Percentiles rank a stretch among this genome's conserved stretches.
These are phyloP conservation scores for Ferrisia virgata DNA, from an alignment of 2,888 invertebrate species.

Conservation along the genomic window DNA sequence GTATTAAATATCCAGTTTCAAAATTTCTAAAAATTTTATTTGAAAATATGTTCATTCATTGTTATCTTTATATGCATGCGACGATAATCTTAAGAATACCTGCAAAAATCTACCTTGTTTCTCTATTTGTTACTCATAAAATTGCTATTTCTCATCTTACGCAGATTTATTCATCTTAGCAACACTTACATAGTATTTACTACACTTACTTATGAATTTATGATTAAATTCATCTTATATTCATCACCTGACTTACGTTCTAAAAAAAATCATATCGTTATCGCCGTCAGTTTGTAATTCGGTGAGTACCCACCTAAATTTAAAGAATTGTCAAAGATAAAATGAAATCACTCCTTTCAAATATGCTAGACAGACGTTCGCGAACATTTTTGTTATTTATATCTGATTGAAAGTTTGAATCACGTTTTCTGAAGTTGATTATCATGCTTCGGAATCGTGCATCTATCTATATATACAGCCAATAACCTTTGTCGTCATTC, in stretches of 20 bases:
- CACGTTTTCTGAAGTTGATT: slow-evolving; percentile 16
- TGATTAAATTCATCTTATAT: neutral
- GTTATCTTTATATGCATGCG: too few species aligned
- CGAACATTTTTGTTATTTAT: slow-evolving; percentile 8
- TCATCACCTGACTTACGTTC: neutral
- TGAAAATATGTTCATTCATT: too few species aligned
- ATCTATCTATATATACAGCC: neutral
- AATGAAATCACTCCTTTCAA: neutral
- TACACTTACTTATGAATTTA: too few species aligned
- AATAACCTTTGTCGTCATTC: slow-evolving; percentile 24
- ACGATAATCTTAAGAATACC: too few species aligned
- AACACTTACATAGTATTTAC: too few species aligned
- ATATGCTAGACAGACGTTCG: neutral
- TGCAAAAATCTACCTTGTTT: too few species aligned
- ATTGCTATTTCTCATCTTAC: too few species aligned
- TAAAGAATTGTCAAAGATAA: neutral
- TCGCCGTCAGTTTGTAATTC: neutral
- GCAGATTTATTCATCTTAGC: too few species aligned
- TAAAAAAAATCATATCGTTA: neutral
- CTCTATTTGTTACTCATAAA: too few species aligned
- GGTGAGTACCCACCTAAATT: neutral
- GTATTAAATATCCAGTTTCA: too few species aligned
- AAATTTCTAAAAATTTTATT: too few species aligned
- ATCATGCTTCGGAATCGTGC: slow-evolving; percentile 5
- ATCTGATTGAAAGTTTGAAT: slow-evolving; percentile 11